Evolutionary conservation across 2,113 vertebrate genomes (phyloP).

Genomic region (Strix uralensis): DNA sequence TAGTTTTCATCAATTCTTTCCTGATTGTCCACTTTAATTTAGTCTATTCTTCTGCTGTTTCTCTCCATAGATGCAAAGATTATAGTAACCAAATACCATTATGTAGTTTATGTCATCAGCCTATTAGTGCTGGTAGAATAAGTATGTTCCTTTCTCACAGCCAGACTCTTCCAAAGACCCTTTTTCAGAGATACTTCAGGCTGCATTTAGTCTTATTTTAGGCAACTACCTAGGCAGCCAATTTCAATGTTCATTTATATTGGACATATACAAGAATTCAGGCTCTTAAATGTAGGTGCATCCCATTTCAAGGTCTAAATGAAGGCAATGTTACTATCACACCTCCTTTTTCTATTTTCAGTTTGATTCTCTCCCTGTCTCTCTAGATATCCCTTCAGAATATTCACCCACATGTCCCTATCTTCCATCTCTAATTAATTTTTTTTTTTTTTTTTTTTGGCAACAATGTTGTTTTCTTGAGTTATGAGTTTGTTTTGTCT

Average conservation of each 20-base stretch:
- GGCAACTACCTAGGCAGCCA: not conserved
- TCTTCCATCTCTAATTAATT: not conserved
- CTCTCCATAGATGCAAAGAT: not conserved
- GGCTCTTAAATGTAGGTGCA: not conserved
- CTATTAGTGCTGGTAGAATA: not conserved
- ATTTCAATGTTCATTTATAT: not conserved
- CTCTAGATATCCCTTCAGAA: not conserved
- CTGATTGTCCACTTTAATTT: not conserved
- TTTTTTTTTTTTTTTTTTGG: not conserved
- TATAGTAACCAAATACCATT: not conserved
- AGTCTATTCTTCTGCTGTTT: not conserved
- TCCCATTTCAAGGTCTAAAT: not conserved
- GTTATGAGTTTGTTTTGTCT: not conserved
- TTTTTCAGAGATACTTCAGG: not conserved
- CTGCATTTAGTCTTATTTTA: not conserved
- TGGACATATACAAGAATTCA: not conserved
- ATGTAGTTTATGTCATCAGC: not conserved
- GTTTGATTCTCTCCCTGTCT: not conserved
- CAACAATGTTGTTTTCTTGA: not conserved
- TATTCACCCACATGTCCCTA: not conserved
- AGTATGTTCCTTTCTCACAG: not conserved
- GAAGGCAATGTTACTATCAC: not conserved
- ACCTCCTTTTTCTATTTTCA: not conserved
- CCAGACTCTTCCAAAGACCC: not conserved
- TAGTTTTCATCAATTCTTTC: not conserved